Conservation (phyloP, 2,797 vertebrate species). For the Myotis findleyi region DNA sequence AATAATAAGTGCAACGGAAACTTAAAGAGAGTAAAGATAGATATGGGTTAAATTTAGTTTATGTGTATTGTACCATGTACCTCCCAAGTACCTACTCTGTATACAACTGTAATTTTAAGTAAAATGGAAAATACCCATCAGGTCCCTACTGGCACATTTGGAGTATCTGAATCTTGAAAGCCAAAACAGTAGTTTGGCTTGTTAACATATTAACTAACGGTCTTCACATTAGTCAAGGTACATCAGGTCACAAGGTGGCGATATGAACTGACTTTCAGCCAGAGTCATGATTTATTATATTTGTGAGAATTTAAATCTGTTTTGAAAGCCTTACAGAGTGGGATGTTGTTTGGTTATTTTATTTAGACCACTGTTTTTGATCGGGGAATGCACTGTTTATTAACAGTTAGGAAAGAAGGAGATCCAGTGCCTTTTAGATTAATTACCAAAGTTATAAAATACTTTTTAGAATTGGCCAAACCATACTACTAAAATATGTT, state of each 20-base stretch:
- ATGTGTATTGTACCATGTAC: neutral
- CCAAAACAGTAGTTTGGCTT: neutral
- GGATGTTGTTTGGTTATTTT: slow-evolving; percentile 34
- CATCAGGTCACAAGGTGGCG: slow-evolving; percentile 65
- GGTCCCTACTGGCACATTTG: neutral
- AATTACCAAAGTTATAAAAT: slow-evolving; percentile 46
- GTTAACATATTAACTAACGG: neutral
- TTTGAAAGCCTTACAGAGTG: neutral
- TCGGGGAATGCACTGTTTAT: slow-evolving; percentile 24
- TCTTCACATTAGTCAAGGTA: neutral
- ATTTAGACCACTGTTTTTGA: slow-evolving; percentile 19
- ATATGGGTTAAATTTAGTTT: neutral
- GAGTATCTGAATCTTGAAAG: slow-evolving; percentile 46
- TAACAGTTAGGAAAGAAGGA: neutral
- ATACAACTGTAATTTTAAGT: neutral
- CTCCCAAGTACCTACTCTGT: neutral
- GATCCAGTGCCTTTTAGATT: neutral
- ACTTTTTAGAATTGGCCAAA: slow-evolving; percentile 24
- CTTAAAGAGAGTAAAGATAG: neutral
- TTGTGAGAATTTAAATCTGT: slow-evolving; percentile 18
- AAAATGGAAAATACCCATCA: neutral
- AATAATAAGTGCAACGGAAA: neutral
- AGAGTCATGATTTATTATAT: neutral
- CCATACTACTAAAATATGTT: slow-evolving; percentile 28
- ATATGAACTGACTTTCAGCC: slow-evolving; percentile 53